Base-by-base conservation (phyloP, 2,797 vertebrate genomes). In the Onychomys arenicola region DNA sequence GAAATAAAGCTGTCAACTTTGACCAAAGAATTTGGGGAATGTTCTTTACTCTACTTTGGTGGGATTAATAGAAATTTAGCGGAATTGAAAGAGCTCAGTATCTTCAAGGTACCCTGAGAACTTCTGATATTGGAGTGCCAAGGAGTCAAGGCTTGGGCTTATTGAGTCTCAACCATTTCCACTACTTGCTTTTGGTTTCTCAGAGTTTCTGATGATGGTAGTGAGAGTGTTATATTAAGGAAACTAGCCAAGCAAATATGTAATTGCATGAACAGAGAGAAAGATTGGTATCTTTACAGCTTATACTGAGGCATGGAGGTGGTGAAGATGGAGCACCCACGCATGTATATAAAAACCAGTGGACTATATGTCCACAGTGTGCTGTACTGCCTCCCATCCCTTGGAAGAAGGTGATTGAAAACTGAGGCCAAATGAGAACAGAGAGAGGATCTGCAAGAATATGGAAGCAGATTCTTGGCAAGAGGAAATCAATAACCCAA, bases 211-310 rank as follows among this genome's bases (percentile, higher is more conserved):
- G 91, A 87, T 49, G 90, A 76, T n/a, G 34, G 17, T 63, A 6
- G 63, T n/a, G 5, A 80, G 23, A 92, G n/a, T 65, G 84, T 73
- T 96, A 90, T 89, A 73, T 67, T 93, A 32, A 92, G 37, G 65
- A 84, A 94, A 89, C 0, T 77, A 16, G 37, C 46, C 80, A 96
- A 84, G 61, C 6, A 87, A 52, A 73, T 80, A 84, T 32, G 52
- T 2, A 84, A 49, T 19, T 81, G 17, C 19, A 55, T 84, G 49
- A 87, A 78, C 27, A 55, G 2, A 85, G 59, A 27, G 40, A 93
- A 43, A n/a, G 81, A 52, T 10, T 77, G 29, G 57, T 27, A 69
- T 57, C 34, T 77, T 77, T 40, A 78, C 34, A 13, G 10, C 13
- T 85, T 17, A 34, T 4, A 57, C 0, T 37, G n/a, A 88, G 43